Evolutionary conservation across 2,113 vertebrate genomes (phyloP).

Genomic region (Nesogale talazaci): DNA sequence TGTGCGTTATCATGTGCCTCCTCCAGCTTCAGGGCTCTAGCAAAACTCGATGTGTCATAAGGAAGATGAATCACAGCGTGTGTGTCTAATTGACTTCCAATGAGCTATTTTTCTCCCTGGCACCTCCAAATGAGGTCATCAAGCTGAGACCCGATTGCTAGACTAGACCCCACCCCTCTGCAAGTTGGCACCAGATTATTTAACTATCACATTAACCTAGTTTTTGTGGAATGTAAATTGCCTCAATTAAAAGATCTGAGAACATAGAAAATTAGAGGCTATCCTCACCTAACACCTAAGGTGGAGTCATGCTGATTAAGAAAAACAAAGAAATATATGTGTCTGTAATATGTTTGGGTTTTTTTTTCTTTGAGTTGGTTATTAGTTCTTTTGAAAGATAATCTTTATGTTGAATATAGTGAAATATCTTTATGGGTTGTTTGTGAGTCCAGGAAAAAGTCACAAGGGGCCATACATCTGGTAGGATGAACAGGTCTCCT

Average conservation of each 20-base stretch:
- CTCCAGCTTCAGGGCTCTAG: too few relatives aligned
- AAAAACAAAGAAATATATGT: neutral
- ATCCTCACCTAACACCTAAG: neutral
- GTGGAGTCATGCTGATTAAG: neutral
- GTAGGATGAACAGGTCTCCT: neutral
- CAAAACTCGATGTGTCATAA: too few relatives aligned
- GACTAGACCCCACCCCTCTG: too few relatives aligned
- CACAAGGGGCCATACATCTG: neutral
- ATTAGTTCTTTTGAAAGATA: conserved; percentile 8
- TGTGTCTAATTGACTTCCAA: too few relatives aligned
- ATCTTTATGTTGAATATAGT: neutral
- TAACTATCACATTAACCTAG: neutral
- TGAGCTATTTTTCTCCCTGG: too few relatives aligned
- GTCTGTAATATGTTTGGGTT: neutral
- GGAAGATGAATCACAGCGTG: too few relatives aligned
- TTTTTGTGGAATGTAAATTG: neutral
- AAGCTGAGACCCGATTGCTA: too few relatives aligned
- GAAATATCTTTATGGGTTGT: neutral
- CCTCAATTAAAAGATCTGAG: neutral
- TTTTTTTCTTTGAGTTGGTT: neutral
- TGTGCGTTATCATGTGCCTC: too few relatives aligned
- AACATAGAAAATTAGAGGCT: neutral
- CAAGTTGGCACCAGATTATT: too few relatives aligned
- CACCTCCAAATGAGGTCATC: too few relatives aligned
- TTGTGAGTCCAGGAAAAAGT: neutral